Percentiles rank a stretch among this genome's conserved stretches.
Evolutionary conservation across 2,113 vertebrate species (phyloP).

Genomic region (Herpetotheres cachinnans): DNA sequence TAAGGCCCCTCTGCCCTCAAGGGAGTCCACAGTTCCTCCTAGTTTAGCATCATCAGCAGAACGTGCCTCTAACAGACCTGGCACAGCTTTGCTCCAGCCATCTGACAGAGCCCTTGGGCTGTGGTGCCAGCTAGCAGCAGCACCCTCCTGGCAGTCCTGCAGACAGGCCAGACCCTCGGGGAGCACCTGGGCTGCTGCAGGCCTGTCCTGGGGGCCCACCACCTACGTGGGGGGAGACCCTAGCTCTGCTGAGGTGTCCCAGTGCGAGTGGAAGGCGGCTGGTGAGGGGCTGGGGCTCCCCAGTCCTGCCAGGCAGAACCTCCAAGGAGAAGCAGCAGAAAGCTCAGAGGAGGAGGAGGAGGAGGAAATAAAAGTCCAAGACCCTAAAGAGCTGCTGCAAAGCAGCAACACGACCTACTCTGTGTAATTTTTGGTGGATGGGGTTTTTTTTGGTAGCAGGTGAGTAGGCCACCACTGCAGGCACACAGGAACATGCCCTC

Average conservation of each 20-base stretch:
- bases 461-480: background rate
- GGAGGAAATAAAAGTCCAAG: background rate
- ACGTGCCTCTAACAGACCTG: background rate
- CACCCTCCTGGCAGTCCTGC: background rate
- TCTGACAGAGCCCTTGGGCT: fast-evolving
- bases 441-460: background rate
- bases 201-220: background rate
- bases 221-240: fast-evolving
- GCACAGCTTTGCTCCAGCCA: background rate
- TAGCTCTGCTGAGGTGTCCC: background rate
- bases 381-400: background rate
- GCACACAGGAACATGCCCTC: fast-evolving
- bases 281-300: background rate
- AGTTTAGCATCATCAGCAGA: background rate
- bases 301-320: background rate
- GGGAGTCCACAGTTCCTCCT: background rate
- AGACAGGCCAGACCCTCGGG: background rate
- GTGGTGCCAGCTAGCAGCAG: background rate
- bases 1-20: no score
- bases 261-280: fast-evolving
- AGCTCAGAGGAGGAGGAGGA: background rate
- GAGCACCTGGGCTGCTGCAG: background rate
- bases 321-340: background rate
- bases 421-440: background rate
- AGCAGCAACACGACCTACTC: background rate